Evolutionary conservation across 1,140 invertebrate genomes (phyloP).

Genomic region (Drosophila orena): DNA sequence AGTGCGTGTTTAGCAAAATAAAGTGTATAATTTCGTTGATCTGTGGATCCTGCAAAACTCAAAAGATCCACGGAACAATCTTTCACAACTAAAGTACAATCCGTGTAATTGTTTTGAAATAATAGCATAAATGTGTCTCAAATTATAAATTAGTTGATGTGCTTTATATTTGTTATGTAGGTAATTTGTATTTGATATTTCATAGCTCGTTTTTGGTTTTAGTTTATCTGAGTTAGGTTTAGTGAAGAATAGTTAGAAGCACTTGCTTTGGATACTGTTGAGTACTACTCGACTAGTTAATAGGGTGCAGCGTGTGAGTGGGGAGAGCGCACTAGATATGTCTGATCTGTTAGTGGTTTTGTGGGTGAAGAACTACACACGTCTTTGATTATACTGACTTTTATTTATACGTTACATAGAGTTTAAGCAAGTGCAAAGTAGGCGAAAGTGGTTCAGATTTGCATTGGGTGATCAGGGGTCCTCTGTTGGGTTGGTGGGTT

Average conservation of each 20-base stretch:
- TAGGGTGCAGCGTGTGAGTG: conserved; percentile 71
- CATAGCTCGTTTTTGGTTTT: conserved; percentile 74
- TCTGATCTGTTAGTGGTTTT: conserved; percentile 37
- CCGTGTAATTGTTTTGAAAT: conserved; percentile 19
- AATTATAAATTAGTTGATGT: conserved; percentile 64
- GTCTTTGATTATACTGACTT: conserved; percentile 56
- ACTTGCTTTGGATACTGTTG: conserved; percentile 54
- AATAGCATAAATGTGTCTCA: conserved; percentile 28
- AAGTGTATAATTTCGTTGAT: conserved; percentile 13
- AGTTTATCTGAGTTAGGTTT: conserved; percentile 67
- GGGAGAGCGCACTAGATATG: conserved; percentile 67
- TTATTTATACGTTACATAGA: conserved; percentile 51
- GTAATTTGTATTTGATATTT: conserved; percentile 80
- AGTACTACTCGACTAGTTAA: conserved; percentile 63
- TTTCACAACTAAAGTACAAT: conserved; percentile 4
- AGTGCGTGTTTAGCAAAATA: conserved; percentile 19
- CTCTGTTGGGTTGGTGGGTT: not conserved
- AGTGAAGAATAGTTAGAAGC: conserved; percentile 68
- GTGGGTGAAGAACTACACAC: conserved; percentile 76
- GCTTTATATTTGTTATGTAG: conserved; percentile 80
- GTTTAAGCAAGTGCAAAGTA: conserved; percentile 71
- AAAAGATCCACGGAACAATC: conserved; percentile 17
- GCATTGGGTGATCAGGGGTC: conserved; percentile 8
- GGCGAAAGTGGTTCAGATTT: conserved; percentile 52
- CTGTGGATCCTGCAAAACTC: conserved; percentile 7